Evolutionary conservation across 2,888 invertebrate species (phyloP), one percentile per base, ranked within the genome.

Genomic region (Diarsia dahlii): DNA sequence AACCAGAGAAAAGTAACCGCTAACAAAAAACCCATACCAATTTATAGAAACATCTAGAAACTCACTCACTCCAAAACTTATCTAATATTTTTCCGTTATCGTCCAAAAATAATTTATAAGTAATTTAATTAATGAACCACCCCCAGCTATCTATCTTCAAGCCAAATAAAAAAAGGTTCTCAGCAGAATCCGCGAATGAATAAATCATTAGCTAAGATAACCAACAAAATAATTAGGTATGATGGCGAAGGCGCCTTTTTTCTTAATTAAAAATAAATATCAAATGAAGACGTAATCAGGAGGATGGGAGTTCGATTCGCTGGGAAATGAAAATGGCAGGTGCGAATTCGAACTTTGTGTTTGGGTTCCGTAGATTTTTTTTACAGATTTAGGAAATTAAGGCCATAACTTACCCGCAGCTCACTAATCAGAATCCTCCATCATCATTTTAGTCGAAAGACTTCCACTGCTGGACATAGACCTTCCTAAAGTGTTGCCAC

Each of bases 181-280:
- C 80, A 82, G 84, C 82, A 81, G 73, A 80, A 70, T 74, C 83
- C 60, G 62, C 80, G 85, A 75, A 86, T 90, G 91, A 92, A 96
- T 96, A 95, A 95, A 96, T 96, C 95, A 96, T 94, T 91, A 87
- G 85, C 85, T 86, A 89, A 95, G 95, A 95, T 96, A 96, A 95
- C 94, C 92, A 92, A 88, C 88, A 92, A 94, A 94, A 95, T 96
- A 96, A 96, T 96, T 95, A 95, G 93, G 88, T 90, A 87, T 87
- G 84, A 89, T 89, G 89, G 89, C 85, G 88, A 84, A 80, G 87
- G 87, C 90, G 90, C 92, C 79, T 93, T 94, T 94, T 94, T 94
- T 92, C 90, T 92, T 95, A 96, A 96, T 96, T 96, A 96, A 95
- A 96, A 95, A 95, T 95, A 95, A 96, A 96, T 96, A 96, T 94